These are phyloP conservation scores for Deroplatys truncata DNA, from an alignment of 2,888 invertebrate species.

Conservation along the genomic window DNA sequence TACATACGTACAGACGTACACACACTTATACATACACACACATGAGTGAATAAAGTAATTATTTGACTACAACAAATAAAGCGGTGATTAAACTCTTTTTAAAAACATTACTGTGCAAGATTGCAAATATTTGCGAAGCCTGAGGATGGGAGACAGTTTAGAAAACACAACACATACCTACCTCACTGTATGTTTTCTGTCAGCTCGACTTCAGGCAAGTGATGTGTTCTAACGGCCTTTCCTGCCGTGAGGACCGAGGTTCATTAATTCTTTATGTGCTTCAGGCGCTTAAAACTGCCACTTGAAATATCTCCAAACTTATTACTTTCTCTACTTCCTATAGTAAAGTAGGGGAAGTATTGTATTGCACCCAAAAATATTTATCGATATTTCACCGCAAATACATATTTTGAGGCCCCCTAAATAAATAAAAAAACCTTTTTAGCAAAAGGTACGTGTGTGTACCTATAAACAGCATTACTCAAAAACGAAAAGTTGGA, in stretches of 20 bases:
- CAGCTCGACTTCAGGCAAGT: not conserved
- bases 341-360: too few relatives aligned
- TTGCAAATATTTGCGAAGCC: slow-evolving; percentile 11
- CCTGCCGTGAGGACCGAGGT: not conserved
- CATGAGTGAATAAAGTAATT: slow-evolving; percentile 10
- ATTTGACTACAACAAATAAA: slow-evolving; percentile 16
- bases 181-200: not conserved
- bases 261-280: too few relatives aligned
- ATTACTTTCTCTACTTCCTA: too few relatives aligned
- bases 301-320: too few relatives aligned
- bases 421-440: too few relatives aligned
- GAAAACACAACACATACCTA: not conserved
- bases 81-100: slow-evolving; percentile 9
- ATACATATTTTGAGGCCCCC: too few relatives aligned
- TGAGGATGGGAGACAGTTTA: not conserved
- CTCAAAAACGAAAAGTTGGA: too few relatives aligned
- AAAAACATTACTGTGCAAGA: slow-evolving; percentile 11
- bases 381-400: too few relatives aligned
- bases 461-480: too few relatives aligned
- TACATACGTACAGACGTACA: not conserved
- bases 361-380: too few relatives aligned
- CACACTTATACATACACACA: not conserved
- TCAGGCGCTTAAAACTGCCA: too few relatives aligned
- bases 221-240: not conserved
- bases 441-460: too few relatives aligned